Percentiles rank a stretch among this genome's conserved stretches.
Evolutionary conservation across 2,797 vertebrate genomes (phyloP).

Genomic region (Paedocypris micromegethes): DNA sequence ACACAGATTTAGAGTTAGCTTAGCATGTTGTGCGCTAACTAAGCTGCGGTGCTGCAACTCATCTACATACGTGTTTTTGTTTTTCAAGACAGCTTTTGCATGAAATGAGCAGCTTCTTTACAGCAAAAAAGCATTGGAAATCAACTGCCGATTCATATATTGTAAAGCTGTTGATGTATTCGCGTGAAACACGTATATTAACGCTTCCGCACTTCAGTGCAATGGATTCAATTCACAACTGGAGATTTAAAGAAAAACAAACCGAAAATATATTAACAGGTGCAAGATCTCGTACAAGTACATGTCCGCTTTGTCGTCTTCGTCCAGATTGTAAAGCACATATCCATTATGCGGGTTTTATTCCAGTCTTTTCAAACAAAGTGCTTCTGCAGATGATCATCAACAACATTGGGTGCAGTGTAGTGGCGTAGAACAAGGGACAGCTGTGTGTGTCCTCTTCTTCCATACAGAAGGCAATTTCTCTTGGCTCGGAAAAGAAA

Average conservation of each 20-base stretch:
- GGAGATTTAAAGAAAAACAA: constrained; percentile 47
- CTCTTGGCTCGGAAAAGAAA: constrained; percentile 82
- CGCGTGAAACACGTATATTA: constrained; percentile 68
- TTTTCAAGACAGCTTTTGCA: constrained; percentile 40
- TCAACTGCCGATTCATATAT: constrained; percentile 46
- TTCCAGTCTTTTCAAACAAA: constrained; percentile 64
- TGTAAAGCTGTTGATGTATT: constrained; percentile 47
- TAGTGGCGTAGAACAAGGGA: constrained; percentile 76
- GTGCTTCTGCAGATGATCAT: constrained; percentile 77
- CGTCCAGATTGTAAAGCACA: constrained; percentile 58
- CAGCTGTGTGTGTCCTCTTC: constrained; percentile 80
- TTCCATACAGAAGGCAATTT: constrained; percentile 82
- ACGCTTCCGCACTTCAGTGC: constrained; percentile 62
- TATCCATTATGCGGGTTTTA: constrained; percentile 71
- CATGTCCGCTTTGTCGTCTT: constrained; percentile 53
- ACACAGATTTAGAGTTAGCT: constrained; percentile 3
- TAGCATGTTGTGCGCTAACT: neutral
- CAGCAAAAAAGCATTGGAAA: constrained; percentile 48
- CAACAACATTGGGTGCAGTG: constrained; percentile 81
- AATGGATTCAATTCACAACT: constrained; percentile 58
- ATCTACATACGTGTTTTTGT: constrained; percentile 27
- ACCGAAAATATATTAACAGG: constrained; percentile 62
- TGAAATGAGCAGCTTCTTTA: constrained; percentile 57
- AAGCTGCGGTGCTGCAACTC: constrained; percentile 32
- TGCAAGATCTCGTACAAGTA: constrained; percentile 62